Evolutionary conservation across 2,113 vertebrate species (phyloP), one percentile per base, ranked within the genome.

Genomic region (Pluvianellus socialis): DNA sequence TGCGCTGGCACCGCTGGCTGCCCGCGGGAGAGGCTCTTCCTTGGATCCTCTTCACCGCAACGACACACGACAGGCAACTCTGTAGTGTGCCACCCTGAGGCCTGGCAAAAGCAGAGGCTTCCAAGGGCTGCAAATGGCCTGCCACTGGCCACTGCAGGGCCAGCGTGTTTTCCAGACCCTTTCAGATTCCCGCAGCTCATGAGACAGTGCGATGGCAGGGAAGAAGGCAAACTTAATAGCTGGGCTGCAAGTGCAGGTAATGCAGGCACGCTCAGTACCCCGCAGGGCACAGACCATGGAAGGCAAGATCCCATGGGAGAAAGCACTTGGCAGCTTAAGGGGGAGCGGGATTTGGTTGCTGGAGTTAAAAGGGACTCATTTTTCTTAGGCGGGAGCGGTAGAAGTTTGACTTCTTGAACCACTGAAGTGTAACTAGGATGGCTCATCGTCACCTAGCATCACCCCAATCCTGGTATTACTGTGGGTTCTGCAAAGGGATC

Each of bases 161-260:
- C 9, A 5, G 10, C 0, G 0, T 62, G 38, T 32, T 88, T 76
- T 61, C 53, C 72, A 66, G 50, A 42, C 6, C 7, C 44, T 80
- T 86, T 77, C 47, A 33, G 58, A 22, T 66, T 13, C 20, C 27
- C 0, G 1, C 71, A 81, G 71, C 45, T 86, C 26, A 5, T 42
- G 42, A 75, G 50, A 80, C 42, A 45, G 21, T 9, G 38, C 0
- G 0, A 4, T 21, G 42, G 14, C 15, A 45, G n/a, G 21, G 22
- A 7, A n/a, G 75, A 83, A 84, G 3, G 0, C 23, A 18, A 58
- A 81, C n/a, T 22, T 52, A 59, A 35, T 24, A 20, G 35, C 35
- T 70, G 49, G 28, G 10, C 73, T 86, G 40, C 44, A 65, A 79
- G 28, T 19, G 27, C 53, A 68, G 70, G 45, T 3, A 1, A 47